Base-by-base conservation (phyloP, 2,113 vertebrate species). In the Cyphomyrus plagiostoma region DNA sequence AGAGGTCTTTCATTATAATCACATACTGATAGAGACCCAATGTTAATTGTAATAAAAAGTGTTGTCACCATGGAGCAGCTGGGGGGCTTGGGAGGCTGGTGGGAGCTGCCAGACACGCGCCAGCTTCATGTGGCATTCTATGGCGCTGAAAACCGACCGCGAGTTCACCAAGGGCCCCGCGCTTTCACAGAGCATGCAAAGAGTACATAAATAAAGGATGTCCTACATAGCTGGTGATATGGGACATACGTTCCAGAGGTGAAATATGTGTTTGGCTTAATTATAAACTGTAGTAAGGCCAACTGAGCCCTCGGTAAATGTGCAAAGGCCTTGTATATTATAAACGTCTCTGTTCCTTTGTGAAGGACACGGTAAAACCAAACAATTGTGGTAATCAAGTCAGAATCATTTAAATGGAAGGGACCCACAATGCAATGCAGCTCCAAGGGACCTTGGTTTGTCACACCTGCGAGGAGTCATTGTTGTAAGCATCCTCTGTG, bases 31-130 rank as follows among this genome's bases (percentile, higher is more conserved):
- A 95, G 94, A 94, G 94, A 94, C 95, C 94, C 95, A 94, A 96
- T 94, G 94, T 93, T 96, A 96, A 96, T 95, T 93, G 95, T 93
- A 93, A 91, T 94, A 93, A 95, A 95, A 96, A 92, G 91, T 90
- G 74, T 92, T 93, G 93, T 90, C 26, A 85, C 46, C 58, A 21
- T 42, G 82, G 74, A 58, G 74, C 87, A 86, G 45, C 21, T 46
- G 30, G 46, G 48, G 85, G 3, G 19, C 48, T 21, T 13, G 46
- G 83, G 80, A 50, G 89, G 82, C 83, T 91, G 58, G 30, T 0
- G 70, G 74, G 74, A 80, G 35, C 15, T 21, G 21, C 0, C 42
- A 85, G 21, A 49, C 45, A 0, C 10, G 1, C 3, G 23, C 39
- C 21, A 8, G 6, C 80, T 19, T 23, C 80, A 21, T 9, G 23